A percentile compares a stretch with the other conserved stretches of the same genome.
Conservation (phyloP, 2,113 vertebrate genomes). For the Apodemus sylvaticus region DNA sequence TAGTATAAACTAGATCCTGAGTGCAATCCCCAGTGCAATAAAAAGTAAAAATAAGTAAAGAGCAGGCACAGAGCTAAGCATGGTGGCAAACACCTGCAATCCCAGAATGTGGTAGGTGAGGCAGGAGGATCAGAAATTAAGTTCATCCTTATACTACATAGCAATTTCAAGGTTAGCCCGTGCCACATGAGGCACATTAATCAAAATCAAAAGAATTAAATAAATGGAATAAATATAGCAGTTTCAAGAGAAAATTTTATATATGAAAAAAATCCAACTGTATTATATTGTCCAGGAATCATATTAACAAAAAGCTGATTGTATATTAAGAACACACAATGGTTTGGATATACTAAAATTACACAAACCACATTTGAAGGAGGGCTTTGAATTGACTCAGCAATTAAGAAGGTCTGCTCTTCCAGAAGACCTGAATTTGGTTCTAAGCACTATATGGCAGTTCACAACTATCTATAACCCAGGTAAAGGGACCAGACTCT, state of each 20-base stretch:
- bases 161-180: neutral
- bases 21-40: neutral
- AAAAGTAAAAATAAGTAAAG: neutral
- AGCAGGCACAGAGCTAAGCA: neutral
- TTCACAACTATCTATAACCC: neutral
- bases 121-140: neutral
- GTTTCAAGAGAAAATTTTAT: neutral
- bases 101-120: neutral
- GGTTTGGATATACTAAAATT: neutral
- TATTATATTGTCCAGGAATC: neutral
- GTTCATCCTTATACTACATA: neutral
- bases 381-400: neutral
- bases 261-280: constrained; percentile 33
- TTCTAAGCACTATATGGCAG: neutral
- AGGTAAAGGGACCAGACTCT: neutral
- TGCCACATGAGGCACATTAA: neutral
- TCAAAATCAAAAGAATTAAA: neutral
- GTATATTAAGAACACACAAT: neutral
- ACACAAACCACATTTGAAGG: neutral
- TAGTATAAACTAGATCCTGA: neutral
- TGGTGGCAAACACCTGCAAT: too few species aligned
- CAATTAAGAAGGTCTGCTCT: neutral
- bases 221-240: neutral
- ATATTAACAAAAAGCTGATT: neutral
- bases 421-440: neutral